Evolutionary conservation across 2,113 vertebrate species (phyloP).

Genomic region (Xiphorhynchus elegans): DNA sequence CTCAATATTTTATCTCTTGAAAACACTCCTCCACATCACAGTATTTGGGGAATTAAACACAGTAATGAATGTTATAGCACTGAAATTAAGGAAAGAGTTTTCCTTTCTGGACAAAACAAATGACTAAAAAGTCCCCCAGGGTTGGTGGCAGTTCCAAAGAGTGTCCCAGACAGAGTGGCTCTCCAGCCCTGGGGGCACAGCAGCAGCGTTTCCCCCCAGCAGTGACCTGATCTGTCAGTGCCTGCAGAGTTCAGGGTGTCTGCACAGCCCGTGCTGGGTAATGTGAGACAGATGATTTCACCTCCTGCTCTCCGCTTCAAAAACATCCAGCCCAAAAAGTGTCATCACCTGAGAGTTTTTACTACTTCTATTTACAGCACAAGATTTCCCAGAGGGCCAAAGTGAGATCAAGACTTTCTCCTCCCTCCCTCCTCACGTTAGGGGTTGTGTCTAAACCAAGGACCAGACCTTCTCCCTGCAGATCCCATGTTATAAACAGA

Average conservation of each 20-base stretch:
- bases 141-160: neutral
- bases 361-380: conserved; percentile 44
- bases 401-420: conserved; percentile 1
- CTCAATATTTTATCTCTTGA: neutral
- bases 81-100: neutral
- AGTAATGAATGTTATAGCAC: neutral
- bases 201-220: conserved; percentile 5
- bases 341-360: conserved; percentile 64
- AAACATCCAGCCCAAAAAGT: conserved; percentile 58
- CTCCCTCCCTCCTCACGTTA: neutral
- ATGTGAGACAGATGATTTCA: conserved; percentile 60
- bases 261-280: conserved; percentile 31
- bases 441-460: neutral
- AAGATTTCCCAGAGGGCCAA: conserved; percentile 19
- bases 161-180: neutral
- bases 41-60: neutral
- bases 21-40: neutral
- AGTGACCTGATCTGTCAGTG: conserved; percentile 1
- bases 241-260: neutral
- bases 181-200: neutral
- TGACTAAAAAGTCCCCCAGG: neutral
- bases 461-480: neutral
- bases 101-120: neutral
- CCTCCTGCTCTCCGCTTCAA: conserved; percentile 60
- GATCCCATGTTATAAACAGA: neutral